Conservation (phyloP, 2,888 invertebrate species). For the Pterostichus niger region DNA sequence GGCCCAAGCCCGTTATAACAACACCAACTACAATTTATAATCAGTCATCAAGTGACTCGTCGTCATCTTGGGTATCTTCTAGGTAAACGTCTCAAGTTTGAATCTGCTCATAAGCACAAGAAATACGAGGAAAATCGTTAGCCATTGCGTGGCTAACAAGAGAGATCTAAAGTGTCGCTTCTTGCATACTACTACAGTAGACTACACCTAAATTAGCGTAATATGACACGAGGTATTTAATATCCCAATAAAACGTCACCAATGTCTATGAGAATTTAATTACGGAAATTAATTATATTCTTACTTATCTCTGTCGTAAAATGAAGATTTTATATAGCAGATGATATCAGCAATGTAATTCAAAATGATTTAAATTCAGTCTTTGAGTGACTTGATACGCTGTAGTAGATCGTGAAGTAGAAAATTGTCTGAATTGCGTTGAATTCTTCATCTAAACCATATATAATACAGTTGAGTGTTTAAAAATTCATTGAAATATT, state of each 20-base stretch:
- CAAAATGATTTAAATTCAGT: no score
- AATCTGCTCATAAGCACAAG: background rate
- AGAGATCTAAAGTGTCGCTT: background rate
- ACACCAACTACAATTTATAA: no score
- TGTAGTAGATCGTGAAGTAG: no score
- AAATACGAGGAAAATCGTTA: slow-evolving; percentile 16
- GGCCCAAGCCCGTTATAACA: no score
- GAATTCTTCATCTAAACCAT: no score
- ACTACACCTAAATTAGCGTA: slow-evolving; percentile 42
- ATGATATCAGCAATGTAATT: background rate
- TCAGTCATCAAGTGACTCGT: no score
- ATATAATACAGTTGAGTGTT: background rate
- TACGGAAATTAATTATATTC: slow-evolving; percentile 5
- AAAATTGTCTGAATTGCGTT: no score
- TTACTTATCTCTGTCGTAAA: background rate
- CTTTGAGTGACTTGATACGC: no score
- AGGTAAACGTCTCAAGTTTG: no score
- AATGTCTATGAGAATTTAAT: slow-evolving; percentile 32
- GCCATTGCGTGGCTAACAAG: slow-evolving; percentile 1
- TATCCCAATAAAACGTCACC: slow-evolving; percentile 13
- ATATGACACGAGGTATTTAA: slow-evolving; percentile 42
- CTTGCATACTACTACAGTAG: background rate
- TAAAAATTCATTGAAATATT: slow-evolving; percentile 39
- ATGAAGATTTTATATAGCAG: background rate
- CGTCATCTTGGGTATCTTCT: no score